Evolutionary conservation across 30 jellyfish, hydroid and myxozoan genomes (phyloP).

Genomic region (Nemopilema nomurai): DNA sequence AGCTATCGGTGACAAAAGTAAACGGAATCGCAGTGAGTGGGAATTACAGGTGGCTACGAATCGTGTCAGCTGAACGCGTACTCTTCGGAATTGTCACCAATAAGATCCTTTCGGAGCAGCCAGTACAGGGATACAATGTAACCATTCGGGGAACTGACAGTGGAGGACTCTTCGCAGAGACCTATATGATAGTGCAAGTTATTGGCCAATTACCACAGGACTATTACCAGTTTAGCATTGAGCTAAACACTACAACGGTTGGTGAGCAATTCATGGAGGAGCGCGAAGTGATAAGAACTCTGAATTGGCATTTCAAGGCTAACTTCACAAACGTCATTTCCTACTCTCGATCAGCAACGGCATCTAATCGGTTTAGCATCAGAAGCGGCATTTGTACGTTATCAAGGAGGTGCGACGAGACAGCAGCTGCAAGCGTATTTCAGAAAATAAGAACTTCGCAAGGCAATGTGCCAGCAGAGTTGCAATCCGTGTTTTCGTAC

Average conservation of each 20-base stretch:
- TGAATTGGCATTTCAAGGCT: conserved; percentile 53
- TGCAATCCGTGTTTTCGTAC: conserved; percentile 23
- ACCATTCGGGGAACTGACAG: conserved; percentile 88
- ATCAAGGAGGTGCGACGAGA: conserved; percentile 71
- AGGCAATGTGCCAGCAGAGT: conserved; percentile 41
- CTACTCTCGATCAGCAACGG: neutral
- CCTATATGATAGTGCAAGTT: conserved; percentile 52
- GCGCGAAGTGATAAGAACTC: conserved; percentile 15
- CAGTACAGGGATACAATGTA: conserved; percentile 58
- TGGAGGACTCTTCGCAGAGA: conserved; percentile 71
- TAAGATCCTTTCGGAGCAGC: conserved; percentile 55
- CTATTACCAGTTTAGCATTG: conserved; percentile 48
- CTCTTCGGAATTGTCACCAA: conserved; percentile 53
- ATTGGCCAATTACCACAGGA: conserved; percentile 69
- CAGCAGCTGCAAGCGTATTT: conserved; percentile 54
- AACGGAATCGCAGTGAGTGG: conserved; percentile 73
- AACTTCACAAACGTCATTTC: conserved; percentile 59
- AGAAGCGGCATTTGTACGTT: conserved; percentile 74
- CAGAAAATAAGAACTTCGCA: conserved; percentile 10
- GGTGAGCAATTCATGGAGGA: conserved; percentile 48
- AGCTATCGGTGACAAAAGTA: conserved; percentile 46
- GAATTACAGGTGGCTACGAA: conserved; percentile 70
- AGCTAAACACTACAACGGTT: conserved; percentile 16
- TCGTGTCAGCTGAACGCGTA: conserved; percentile 21
- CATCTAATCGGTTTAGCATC: conserved; percentile 21